phyloP scores from a whole-genome alignment of 2,113 vertebrate genomes.

The Thinocorus orbignyianus region DNA sequence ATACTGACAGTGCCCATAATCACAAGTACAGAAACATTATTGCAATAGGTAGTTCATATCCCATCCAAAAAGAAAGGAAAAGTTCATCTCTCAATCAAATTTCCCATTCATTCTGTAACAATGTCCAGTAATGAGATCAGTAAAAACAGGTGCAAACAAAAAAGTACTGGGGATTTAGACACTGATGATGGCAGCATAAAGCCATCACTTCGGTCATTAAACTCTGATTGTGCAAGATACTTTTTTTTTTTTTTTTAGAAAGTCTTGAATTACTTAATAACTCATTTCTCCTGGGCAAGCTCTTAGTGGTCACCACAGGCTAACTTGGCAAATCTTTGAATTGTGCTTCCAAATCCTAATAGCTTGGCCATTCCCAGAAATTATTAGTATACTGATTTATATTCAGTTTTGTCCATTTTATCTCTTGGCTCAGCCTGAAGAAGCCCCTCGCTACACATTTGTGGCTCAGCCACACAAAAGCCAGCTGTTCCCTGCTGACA shows the following conservation, averaged over 20 bases:
- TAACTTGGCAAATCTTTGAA: slow-evolving; percentile 17
- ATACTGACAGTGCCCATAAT: slow-evolving; percentile 63
- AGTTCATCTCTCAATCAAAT: not conserved
- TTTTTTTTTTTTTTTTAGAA: not conserved
- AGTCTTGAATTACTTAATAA: not conserved
- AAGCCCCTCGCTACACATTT: not conserved
- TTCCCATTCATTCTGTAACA: not conserved
- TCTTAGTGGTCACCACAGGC: not conserved
- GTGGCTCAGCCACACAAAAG: not conserved
- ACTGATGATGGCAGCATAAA: not conserved
- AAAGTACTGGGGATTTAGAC: not conserved
- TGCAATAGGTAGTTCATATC: slow-evolving; percentile 41
- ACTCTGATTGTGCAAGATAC: not conserved
- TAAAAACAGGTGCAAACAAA: slow-evolving; percentile 53
- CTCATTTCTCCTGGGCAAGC: not conserved
- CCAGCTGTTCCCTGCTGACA: not conserved
- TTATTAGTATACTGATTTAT: not conserved
- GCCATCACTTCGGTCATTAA: not conserved
- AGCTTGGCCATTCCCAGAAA: not conserved
- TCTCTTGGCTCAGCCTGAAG: not conserved
- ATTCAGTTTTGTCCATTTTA: not conserved
- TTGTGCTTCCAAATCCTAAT: not conserved
- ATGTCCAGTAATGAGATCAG: slow-evolving; percentile 37
- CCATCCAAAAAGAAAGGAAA: slow-evolving; percentile 56
- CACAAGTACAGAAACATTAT: slow-evolving; percentile 47